Conservation (phyloP, 2,888 invertebrate species). For the Chloroclystis v-ata region DNA sequence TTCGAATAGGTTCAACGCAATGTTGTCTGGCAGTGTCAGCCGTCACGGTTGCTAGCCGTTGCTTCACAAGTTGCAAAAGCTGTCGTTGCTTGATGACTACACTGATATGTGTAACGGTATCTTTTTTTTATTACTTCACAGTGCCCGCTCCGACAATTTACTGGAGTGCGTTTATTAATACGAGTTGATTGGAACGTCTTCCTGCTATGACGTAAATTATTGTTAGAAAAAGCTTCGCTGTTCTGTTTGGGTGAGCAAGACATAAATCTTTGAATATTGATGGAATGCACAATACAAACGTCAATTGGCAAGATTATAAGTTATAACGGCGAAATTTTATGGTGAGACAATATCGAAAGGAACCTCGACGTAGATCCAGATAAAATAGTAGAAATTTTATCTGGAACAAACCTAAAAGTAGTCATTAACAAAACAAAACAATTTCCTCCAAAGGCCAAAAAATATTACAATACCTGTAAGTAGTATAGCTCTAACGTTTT, state of each 20-base stretch:
- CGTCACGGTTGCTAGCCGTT: constrained; percentile 63
- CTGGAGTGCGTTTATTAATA: constrained; percentile 28
- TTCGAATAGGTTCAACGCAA: constrained; percentile 25
- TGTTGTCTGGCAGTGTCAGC: constrained; percentile 51
- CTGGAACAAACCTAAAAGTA: no score
- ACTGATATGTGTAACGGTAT: constrained; percentile 64
- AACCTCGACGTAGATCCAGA: no score
- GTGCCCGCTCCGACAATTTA: constrained; percentile 27
- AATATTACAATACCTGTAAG: no score
- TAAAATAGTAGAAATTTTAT: no score
- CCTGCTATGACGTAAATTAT: constrained; percentile 26
- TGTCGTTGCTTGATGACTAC: constrained; percentile 62
- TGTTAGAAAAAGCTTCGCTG: constrained; percentile 6
- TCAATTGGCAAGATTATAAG: no score
- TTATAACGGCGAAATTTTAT: no score
- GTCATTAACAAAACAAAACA: no score
- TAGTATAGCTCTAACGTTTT: no score
- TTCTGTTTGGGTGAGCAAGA: neutral
- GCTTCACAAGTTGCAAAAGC: constrained; percentile 69
- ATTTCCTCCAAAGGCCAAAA: no score
- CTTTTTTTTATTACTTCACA: constrained; percentile 35
- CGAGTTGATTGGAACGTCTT: constrained; percentile 23
- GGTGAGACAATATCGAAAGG: no score
- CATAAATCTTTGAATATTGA: neutral
- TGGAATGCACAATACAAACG: no score